These are phyloP conservation scores for Onychostruthus taczanowskii DNA, from an alignment of 2,113 vertebrate species.

Conservation along the genomic window DNA sequence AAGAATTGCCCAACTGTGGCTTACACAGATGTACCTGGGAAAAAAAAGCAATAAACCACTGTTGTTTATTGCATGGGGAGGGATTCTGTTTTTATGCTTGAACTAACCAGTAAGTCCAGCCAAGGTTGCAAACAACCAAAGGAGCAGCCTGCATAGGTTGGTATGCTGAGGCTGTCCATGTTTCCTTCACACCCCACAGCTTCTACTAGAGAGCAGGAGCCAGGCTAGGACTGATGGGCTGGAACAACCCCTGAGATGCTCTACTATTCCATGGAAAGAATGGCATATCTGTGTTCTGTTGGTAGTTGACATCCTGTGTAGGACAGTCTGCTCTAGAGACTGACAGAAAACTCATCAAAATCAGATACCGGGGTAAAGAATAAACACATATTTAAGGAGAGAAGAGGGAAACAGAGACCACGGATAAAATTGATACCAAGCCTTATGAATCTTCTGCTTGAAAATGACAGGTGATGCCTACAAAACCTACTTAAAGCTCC, in stretches of 20 bases:
- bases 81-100: background rate
- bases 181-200: background rate
- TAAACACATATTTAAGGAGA: background rate
- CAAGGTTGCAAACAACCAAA: background rate
- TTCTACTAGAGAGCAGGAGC: background rate
- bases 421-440: background rate
- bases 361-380: background rate
- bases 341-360: background rate
- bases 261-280: background rate
- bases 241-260: background rate
- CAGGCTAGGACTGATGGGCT: background rate
- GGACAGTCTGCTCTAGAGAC: background rate
- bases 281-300: background rate
- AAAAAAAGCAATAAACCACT: background rate
- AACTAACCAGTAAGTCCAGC: background rate
- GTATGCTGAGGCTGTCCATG: background rate
- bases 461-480: background rate
- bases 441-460: background rate
- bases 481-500: background rate
- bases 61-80: rapidly evolving
- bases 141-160: background rate
- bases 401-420: background rate
- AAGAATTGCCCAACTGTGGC: background rate
- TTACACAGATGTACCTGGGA: background rate
- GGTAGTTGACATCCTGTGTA: rapidly evolving